Evolutionary conservation across 2,113 vertebrate species (phyloP).

Genomic region (Mormyrus lacerda): DNA sequence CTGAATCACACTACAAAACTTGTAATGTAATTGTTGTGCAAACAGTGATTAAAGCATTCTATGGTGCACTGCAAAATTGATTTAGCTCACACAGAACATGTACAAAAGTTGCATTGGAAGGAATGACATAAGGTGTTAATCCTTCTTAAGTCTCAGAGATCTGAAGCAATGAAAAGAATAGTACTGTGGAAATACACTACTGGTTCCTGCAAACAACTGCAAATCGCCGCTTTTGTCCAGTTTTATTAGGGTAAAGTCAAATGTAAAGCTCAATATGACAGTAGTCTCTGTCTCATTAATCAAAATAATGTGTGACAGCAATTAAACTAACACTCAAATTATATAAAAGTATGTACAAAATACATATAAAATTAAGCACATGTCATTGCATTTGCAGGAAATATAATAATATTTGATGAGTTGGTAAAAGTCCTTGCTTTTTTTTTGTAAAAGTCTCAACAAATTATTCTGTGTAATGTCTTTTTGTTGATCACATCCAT

Average conservation of each 20-base stretch:
- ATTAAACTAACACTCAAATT: not conserved
- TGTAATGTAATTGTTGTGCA: constrained; percentile 1
- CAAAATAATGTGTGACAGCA: not conserved
- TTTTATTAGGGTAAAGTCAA: not conserved
- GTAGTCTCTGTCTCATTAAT: not conserved
- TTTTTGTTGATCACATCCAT: constrained; percentile 23
- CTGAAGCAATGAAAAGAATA: not conserved
- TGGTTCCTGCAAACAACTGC: not conserved
- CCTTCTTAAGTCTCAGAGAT: not conserved
- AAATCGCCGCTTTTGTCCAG: not conserved
- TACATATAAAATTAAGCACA: not conserved
- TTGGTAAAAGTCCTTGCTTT: not conserved
- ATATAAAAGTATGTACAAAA: not conserved
- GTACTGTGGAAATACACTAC: not conserved
- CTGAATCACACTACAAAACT: not conserved
- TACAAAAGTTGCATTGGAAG: not conserved
- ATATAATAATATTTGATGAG: not conserved
- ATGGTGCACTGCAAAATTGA: not conserved
- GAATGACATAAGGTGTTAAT: constrained; percentile 9
- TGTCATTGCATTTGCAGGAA: not conserved
- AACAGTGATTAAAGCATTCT: constrained; percentile 4
- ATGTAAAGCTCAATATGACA: not conserved
- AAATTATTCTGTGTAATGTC: not conserved
- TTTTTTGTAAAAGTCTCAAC: not conserved
- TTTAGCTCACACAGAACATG: not conserved